phyloP scores from a whole-genome alignment of 1,140 invertebrate genomes.

The Leucophenga varia region DNA sequence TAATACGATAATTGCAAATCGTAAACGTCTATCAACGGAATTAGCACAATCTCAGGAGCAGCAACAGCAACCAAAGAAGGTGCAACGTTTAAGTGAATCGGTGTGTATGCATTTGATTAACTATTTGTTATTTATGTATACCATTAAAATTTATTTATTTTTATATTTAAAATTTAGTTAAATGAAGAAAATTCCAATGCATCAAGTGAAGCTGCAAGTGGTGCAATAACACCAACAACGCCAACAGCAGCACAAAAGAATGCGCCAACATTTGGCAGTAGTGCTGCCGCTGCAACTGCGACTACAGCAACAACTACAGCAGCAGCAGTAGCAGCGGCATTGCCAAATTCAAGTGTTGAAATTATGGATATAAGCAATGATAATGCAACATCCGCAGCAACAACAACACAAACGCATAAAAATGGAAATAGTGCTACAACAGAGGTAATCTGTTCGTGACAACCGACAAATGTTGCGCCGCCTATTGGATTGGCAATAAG shows the following conservation, averaged over 20 bases:
- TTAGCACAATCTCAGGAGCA: slow-evolving; percentile 39
- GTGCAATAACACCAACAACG: slow-evolving; percentile 37
- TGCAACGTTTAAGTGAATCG: slow-evolving; percentile 48
- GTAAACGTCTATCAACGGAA: slow-evolving; percentile 49
- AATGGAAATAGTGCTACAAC: no score
- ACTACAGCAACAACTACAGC: slow-evolving; percentile 3
- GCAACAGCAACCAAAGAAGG: slow-evolving; percentile 22
- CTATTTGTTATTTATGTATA: no score
- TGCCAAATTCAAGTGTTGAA: slow-evolving; percentile 6
- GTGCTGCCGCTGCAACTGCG: slow-evolving; percentile 11
- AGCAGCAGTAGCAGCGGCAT: slow-evolving; percentile 1
- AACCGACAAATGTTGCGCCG: no score
- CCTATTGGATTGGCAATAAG: no score
- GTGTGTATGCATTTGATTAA: no score
- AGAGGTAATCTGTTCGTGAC: slow-evolving; percentile 55
- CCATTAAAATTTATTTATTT: not conserved
- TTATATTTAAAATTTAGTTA: slow-evolving; percentile 15
- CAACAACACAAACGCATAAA: no score
- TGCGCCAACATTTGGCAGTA: slow-evolving; percentile 35
- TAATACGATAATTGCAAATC: slow-evolving; percentile 42
- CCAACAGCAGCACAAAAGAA: slow-evolving; percentile 43
- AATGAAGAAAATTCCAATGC: slow-evolving; percentile 53
- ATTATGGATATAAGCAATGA: no score
- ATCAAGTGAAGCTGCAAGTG: slow-evolving; percentile 30
- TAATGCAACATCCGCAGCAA: slow-evolving; percentile 7